Evolutionary conservation across 2,113 vertebrate genomes (phyloP), one percentile per base, ranked within the genome.

Genomic region (Bombycilla garrulus): DNA sequence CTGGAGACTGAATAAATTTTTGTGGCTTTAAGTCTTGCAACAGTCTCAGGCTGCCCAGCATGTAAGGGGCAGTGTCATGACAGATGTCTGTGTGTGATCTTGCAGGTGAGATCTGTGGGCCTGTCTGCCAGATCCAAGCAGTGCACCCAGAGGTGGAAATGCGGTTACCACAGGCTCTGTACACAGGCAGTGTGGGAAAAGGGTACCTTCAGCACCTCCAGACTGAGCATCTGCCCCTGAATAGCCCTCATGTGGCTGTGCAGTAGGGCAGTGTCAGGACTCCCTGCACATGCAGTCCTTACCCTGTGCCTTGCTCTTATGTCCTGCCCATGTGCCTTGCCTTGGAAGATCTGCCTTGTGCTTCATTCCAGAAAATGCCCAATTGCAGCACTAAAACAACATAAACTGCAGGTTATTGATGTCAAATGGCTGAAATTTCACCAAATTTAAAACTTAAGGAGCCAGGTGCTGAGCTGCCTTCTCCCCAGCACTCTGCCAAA

Each of bases 61-160:
- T 4, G 11, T 29, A 15, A 42, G 0, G 1, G 16, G 16, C 24
- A 66, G 64, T 7, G 19, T 35, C 3, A 7, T 6, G 15, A 18
- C 17, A 22, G 36, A 67, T 20, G 17, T 45, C 35, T 36, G 8
- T 22, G 10, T 58, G 26, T 54, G 65, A 23, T 40, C 61, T 28
- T 65, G 76, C 40, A 72, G 44, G 22, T 25, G 31, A 56, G 18
- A 12, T 29, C 57, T 76, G 26, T 36, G n/a, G 26, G 19, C 28
- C 57, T 11, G 12, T 45, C 7, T 0, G 0, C n/a, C 56, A 64
- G 13, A 67, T 15, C 12, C 47, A 62, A 15, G 31, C 15, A 38
- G 58, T 25, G 40, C 33, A 40, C 1, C 7, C 29, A 44, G 44
- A 87, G 18, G 7, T 69, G 18, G 40, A 61, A 81, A 29, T 15